Evolutionary conservation across 2,888 invertebrate species (phyloP).

Genomic region (Noctua fimbriata): DNA sequence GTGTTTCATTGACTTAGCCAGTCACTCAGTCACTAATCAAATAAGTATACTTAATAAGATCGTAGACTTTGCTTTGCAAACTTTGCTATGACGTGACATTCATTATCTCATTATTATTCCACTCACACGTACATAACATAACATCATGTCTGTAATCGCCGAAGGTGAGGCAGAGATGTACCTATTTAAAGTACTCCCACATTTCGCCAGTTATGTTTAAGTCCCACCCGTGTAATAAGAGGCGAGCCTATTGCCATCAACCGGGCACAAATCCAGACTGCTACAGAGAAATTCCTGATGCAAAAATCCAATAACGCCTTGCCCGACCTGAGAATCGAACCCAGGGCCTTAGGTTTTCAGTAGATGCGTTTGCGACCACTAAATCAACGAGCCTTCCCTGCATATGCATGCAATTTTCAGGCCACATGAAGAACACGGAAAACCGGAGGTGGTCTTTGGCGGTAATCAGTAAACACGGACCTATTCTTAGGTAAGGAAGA

Average conservation of each 20-base stretch:
- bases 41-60: neutral
- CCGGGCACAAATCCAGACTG: neutral
- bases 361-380: neutral
- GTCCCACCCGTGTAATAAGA: neutral
- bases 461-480: constrained; percentile 9
- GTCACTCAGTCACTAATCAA: neutral
- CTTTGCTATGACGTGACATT: neutral
- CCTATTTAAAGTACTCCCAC: neutral
- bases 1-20: constrained; percentile 3
- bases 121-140: neutral
- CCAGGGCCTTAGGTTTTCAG: neutral
- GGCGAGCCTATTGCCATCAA: neutral
- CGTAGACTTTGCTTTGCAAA: neutral
- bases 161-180: neutral
- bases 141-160: neutral
- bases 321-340: neutral
- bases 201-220: neutral
- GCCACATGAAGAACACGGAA: constrained; percentile 9
- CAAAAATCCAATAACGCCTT: neutral
- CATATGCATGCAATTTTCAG: neutral
- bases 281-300: neutral
- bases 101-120: constrained; percentile 6
- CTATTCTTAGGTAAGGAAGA: constrained; percentile 34
- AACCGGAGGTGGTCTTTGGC: constrained; percentile 8
- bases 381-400: neutral